Evolutionary conservation across 2,113 vertebrate genomes (phyloP).

Genomic region (Morone saxatilis): DNA sequence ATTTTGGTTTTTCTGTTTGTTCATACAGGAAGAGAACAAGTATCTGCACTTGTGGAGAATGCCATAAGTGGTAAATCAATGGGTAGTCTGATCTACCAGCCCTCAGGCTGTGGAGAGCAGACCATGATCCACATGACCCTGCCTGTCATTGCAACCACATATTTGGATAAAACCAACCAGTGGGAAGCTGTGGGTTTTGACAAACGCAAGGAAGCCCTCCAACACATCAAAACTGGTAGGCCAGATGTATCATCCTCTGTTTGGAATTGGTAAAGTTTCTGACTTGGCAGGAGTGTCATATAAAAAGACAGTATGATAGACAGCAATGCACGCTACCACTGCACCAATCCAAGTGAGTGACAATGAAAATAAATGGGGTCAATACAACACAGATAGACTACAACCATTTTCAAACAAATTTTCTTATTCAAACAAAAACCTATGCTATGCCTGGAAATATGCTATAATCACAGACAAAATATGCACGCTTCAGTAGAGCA

Average conservation of each 20-base stretch:
- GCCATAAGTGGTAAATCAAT: constrained; percentile 68
- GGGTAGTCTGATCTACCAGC: constrained; percentile 56
- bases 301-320: background rate
- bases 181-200: constrained; percentile 75
- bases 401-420: background rate
- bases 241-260: background rate
- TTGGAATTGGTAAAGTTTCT: background rate
- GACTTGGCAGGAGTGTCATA: background rate
- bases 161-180: constrained; percentile 82
- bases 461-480: background rate
- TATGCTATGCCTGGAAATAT: background rate
- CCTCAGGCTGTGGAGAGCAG: constrained; percentile 76
- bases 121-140: constrained; percentile 75
- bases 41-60: constrained; percentile 36
- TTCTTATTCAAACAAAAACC: background rate
- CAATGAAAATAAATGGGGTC: too few relatives aligned
- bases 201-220: constrained; percentile 58
- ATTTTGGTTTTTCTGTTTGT: background rate
- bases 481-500: background rate
- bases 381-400: background rate
- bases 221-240: constrained; percentile 73
- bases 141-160: constrained; percentile 77
- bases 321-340: too few relatives aligned
- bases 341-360: too few relatives aligned
- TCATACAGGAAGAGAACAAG: constrained; percentile 48